These are phyloP conservation scores for Malachius bipustulatus DNA, from an alignment of 2,888 invertebrate genomes.

Conservation along the genomic window DNA sequence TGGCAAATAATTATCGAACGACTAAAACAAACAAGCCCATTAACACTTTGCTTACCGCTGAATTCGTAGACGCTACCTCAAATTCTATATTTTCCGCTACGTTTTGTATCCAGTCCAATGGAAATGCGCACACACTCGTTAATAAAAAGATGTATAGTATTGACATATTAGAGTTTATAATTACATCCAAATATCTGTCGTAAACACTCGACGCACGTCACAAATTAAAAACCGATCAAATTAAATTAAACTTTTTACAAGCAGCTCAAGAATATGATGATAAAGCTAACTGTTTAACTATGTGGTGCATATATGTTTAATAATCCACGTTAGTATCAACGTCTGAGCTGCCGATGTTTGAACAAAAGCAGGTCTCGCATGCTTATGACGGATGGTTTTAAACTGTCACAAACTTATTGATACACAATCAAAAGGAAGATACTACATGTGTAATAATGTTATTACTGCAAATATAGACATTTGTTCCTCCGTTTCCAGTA, in stretches of 20 bases:
- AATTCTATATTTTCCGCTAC: conserved; percentile 19
- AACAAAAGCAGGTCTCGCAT: neutral
- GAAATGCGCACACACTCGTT: conserved; percentile 19
- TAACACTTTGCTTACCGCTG: too few relatives aligned
- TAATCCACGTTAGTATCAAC: too few relatives aligned
- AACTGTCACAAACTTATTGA: neutral
- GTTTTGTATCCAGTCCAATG: conserved; percentile 16
- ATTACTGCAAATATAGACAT: conserved; percentile 1
- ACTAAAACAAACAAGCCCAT: neutral
- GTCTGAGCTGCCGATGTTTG: too few relatives aligned
- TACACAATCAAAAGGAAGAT: too few relatives aligned
- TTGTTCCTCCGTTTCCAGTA: conserved; percentile 17
- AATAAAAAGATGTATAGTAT: too few relatives aligned
- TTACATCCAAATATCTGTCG: too few relatives aligned
- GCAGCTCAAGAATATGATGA: too few relatives aligned
- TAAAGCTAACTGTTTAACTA: too few relatives aligned
- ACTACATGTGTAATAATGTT: conserved; percentile 1
- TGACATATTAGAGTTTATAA: too few relatives aligned
- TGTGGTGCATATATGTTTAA: too few relatives aligned
- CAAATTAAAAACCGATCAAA: neutral
- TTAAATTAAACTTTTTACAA: too few relatives aligned
- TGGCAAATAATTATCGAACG: neutral
- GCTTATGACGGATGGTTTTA: neutral
- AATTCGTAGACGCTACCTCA: too few relatives aligned
- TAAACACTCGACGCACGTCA: neutral